These are phyloP conservation scores for Erithacus rubecula DNA, from an alignment of 2,797 vertebrate genomes.

Conservation along the genomic window DNA sequence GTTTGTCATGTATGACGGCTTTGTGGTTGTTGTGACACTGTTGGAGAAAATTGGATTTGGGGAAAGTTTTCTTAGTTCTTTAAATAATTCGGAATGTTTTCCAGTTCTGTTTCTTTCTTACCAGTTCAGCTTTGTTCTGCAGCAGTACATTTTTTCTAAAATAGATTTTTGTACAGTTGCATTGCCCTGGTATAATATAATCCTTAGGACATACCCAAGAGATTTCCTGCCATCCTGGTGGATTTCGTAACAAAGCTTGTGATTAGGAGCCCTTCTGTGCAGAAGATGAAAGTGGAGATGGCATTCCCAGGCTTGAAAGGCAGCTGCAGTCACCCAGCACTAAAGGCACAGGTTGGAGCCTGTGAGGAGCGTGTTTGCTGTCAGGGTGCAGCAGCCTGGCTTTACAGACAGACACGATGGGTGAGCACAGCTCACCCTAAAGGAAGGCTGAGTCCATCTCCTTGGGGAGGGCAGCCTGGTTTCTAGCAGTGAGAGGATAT, in stretches of 20 bases:
- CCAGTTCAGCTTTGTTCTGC: slow-evolving; percentile 31
- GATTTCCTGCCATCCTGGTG: neutral
- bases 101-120: neutral
- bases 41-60: slow-evolving; percentile 53
- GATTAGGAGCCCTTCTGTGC: neutral
- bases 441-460: neutral
- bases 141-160: neutral
- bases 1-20: slow-evolving; percentile 46
- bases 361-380: neutral
- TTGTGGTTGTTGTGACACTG: slow-evolving; percentile 58
- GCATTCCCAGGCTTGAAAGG: neutral
- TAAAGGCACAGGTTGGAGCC: neutral
- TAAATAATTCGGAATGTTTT: slow-evolving; percentile 51
- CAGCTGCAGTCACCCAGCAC: neutral
- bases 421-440: neutral
- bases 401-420: accelerated
- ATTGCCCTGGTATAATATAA: neutral
- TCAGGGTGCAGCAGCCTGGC: neutral
- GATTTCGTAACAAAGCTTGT: neutral
- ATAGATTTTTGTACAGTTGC: neutral
- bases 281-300: neutral
- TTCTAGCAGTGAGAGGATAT: neutral
- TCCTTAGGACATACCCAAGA: neutral
- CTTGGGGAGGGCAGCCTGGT: neutral
- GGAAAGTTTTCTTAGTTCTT: slow-evolving; percentile 60